These are phyloP conservation scores for Gortyna flavago DNA, from an alignment of 2,888 invertebrate species.

Conservation along the genomic window DNA sequence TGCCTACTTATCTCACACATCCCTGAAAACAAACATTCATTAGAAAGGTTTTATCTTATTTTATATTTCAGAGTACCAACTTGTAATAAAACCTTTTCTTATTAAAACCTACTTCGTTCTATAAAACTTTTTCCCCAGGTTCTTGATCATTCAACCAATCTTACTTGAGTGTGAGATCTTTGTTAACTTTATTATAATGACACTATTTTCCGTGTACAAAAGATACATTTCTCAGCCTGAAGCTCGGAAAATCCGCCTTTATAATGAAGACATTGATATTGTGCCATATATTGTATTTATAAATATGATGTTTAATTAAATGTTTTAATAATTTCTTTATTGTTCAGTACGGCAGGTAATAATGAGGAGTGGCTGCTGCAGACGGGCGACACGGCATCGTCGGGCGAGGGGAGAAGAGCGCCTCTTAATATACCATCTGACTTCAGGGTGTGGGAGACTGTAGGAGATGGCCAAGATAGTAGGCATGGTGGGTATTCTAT, in stretches of 20 bases:
- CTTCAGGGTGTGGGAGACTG: conserved; percentile 82
- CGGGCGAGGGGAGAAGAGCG: conserved; percentile 42
- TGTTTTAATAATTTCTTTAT: conserved; percentile 27
- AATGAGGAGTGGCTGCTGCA: conserved; percentile 55
- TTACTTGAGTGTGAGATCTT: background rate
- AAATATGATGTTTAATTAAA: background rate
- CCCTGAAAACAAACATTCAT: background rate
- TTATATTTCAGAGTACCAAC: background rate
- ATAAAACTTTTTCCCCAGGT: background rate
- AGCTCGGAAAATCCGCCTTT: background rate
- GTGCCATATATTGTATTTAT: background rate
- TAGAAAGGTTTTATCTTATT: background rate
- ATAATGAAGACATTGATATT: background rate
- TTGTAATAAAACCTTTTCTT: background rate
- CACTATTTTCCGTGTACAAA: background rate
- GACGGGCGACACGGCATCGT: conserved; percentile 55
- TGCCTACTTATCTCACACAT: background rate
- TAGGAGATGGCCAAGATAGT: conserved; percentile 65
- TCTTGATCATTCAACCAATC: background rate
- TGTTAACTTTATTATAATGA: background rate
- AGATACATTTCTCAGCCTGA: background rate
- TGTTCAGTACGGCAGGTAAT: conserved; percentile 67
- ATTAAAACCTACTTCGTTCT: background rate
- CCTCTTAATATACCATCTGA: conserved; percentile 70
- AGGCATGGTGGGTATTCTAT: conserved; percentile 67